Conservation (phyloP, 2,888 invertebrate species). For the Eristalis tenax region DNA sequence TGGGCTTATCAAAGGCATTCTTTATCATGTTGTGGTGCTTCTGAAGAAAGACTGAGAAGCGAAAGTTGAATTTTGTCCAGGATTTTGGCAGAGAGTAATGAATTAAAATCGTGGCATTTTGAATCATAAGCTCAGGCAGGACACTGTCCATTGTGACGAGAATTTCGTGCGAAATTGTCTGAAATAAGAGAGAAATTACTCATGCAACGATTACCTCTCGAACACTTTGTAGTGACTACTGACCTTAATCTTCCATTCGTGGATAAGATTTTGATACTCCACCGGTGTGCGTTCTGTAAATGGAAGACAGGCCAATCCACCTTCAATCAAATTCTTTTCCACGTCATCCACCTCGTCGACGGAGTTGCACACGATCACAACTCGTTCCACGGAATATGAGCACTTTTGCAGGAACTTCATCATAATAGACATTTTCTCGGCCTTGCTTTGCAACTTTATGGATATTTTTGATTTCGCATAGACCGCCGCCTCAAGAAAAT, state of each 20-base stretch:
- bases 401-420: conserved; percentile 75
- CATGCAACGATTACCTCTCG: too few species aligned
- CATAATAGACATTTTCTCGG: conserved; percentile 71
- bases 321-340: conserved; percentile 73
- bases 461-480: conserved; percentile 84
- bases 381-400: conserved; percentile 81
- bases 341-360: conserved; percentile 83
- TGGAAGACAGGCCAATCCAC: conserved; percentile 72
- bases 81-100: conserved; percentile 87
- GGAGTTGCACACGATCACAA: conserved; percentile 85
- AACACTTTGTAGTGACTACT: background rate
- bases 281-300: conserved; percentile 66
- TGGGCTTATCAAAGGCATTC: conserved; percentile 59
- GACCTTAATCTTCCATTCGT: conserved; percentile 75
- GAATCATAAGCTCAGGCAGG: conserved; percentile 84
- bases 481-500: conserved; percentile 88
- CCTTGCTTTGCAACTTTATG: conserved; percentile 78
- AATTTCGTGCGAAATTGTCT: conserved; percentile 76
- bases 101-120: conserved; percentile 86
- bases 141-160: conserved; percentile 87
- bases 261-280: conserved; percentile 59
- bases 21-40: conserved; percentile 82
- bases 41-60: conserved; percentile 86
- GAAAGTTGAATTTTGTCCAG: conserved; percentile 86
- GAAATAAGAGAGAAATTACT: conserved; percentile 15